Percentiles rank a stretch among this genome's conserved stretches.
Conservation (phyloP, 2,113 vertebrate species). For the Psilopsiagon aurifrons region DNA sequence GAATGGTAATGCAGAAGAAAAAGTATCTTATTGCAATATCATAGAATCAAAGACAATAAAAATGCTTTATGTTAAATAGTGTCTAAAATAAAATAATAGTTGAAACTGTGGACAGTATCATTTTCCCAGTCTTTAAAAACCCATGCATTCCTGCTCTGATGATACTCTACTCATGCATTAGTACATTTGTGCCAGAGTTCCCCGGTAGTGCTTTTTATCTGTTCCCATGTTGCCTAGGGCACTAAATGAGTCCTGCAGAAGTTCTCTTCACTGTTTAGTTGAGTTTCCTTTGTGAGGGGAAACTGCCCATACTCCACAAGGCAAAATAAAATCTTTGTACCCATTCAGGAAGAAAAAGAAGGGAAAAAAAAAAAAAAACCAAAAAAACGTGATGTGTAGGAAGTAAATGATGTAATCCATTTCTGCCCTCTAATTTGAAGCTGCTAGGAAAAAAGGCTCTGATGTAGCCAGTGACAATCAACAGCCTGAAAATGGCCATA, state of each 20-base stretch:
- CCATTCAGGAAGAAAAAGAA: not conserved
- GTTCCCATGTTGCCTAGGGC: not conserved
- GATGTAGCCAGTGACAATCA: not conserved
- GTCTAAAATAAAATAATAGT: not conserved
- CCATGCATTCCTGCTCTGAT: not conserved
- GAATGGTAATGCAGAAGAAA: not conserved
- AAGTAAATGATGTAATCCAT: not conserved
- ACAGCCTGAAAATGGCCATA: not conserved
- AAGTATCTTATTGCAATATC: not conserved
- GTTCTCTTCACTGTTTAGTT: not conserved
- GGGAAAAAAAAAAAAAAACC: not conserved
- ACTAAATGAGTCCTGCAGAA: not conserved
- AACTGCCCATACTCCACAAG: not conserved
- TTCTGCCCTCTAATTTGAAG: not conserved
- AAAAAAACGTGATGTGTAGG: not conserved
- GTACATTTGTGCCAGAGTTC: not conserved
- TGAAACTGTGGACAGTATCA: not conserved
- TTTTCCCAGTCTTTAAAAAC: not conserved
- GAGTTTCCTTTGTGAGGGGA: not conserved
- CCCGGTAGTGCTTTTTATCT: not conserved
- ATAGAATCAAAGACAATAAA: not conserved
- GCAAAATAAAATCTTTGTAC: not conserved
- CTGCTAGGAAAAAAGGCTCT: not conserved
- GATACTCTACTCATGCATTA: not conserved
- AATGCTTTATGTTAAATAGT: not conserved